Evolutionary conservation across 1,140 invertebrate species (phyloP), one percentile per base, ranked within the genome.

Genomic region (Ips typographus): DNA sequence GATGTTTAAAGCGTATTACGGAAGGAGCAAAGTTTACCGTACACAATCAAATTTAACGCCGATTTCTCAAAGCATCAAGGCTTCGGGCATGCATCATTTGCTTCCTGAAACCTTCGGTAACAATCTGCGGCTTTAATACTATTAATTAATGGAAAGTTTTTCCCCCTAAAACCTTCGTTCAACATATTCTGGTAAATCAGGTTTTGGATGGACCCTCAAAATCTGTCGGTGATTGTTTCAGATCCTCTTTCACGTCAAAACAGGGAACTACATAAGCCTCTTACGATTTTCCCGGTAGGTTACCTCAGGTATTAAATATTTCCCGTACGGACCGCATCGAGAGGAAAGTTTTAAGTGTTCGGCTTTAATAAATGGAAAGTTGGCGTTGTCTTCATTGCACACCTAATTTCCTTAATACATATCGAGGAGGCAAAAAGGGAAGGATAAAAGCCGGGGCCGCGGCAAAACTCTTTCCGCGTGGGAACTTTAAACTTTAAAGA

Each of bases 401-500:
- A 55, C 52, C 52, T 58, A 58, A 58, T 58, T 58, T 58, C 40
- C 56, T 58, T 55, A 55, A 55, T 55, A 55, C 52, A 40, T 42
- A 40, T 42, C 57, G 22, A 22, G 22, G 22, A n/a, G 39, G 57
- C 57, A 40, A 47, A 61, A 44, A 58, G 39, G 59, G 42, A 22
- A 47, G 41, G 41, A 61, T 61, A 47, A 61, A 47, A 43, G 59
- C 59, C 59, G 39, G 22, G 22, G 7, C 42, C 36, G 41, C 4
- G 42, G 47, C 8, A 22, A 44, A 61, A 61, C 59, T 61, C 59
- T 61, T 61, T 61, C 43, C 36, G 4, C n/a, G 22, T 22, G 3
- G 41, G 43, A 49, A 61, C 42, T 61, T 61, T 61, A 61, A 61
- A 47, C 59, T 61, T 61, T 61, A 61, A 61, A 61, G 59, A 61